Evolutionary conservation across 2,797 vertebrate species (phyloP).

Genomic region (Choloepus didactylus): DNA sequence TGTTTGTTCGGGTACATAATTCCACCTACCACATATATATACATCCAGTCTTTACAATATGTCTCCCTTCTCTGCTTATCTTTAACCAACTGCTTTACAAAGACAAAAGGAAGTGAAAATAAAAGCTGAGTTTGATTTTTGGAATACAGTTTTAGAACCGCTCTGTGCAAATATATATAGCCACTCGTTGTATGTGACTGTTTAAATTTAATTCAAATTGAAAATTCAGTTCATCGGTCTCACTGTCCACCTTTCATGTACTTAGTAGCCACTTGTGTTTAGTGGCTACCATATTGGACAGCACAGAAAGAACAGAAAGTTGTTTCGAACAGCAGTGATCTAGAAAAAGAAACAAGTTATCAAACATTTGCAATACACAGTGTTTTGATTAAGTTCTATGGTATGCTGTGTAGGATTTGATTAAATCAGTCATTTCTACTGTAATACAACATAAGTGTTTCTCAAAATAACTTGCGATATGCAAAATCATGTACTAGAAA

Average conservation of each 20-base stretch:
- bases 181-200: background rate
- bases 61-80: background rate
- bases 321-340: slow-evolving; percentile 3
- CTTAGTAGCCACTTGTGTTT: background rate
- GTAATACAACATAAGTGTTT: background rate
- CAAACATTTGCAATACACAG: background rate
- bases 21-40: background rate
- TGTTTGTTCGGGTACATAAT: too few relatives aligned
- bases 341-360: background rate
- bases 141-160: background rate
- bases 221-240: slow-evolving; percentile 30
- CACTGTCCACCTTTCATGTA: background rate
- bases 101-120: slow-evolving; percentile 32
- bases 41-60: background rate
- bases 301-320: slow-evolving; percentile 5
- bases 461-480: background rate
- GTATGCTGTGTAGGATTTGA: background rate
- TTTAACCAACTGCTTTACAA: slow-evolving; percentile 33
- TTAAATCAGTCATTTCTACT: background rate
- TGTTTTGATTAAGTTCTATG: background rate
- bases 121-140: slow-evolving; percentile 44
- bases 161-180: background rate
- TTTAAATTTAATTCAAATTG: slow-evolving; percentile 52
- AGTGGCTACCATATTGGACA: background rate
- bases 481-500: background rate